phyloP scores from a whole-genome alignment of 2,113 vertebrate species.

The Mesembrinibis cayennensis region DNA sequence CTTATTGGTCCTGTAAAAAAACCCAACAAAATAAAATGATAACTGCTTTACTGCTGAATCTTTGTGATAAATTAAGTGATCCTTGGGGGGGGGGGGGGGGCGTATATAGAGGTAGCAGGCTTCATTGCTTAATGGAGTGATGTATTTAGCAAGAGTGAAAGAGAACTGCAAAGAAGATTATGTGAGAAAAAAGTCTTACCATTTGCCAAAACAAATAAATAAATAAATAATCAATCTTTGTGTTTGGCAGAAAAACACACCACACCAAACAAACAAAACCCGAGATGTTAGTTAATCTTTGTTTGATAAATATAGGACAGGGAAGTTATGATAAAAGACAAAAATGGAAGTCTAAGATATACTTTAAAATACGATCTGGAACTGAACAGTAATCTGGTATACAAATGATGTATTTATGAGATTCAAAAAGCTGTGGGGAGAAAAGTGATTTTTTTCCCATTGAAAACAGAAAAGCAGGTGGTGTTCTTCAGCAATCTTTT shows the following conservation, averaged over 20 bases:
- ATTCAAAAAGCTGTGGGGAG: not conserved
- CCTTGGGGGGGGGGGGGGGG: accelerated
- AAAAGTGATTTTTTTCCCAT: not conserved
- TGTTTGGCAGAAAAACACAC: not conserved
- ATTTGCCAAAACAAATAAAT: not conserved
- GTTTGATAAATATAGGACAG: not conserved
- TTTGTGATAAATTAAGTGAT: not conserved
- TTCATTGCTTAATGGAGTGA: not conserved
- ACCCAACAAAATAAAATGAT: not conserved
- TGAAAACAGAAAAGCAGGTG: not conserved
- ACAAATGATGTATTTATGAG: not conserved
- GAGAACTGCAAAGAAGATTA: not conserved
- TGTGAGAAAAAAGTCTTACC: not conserved
- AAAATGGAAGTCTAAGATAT: not conserved
- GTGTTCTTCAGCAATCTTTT: not conserved
- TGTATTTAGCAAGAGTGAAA: not conserved
- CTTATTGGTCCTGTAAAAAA: not conserved
- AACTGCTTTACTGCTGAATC: not conserved
- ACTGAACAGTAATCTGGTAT: not conserved
- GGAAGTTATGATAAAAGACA: not conserved
- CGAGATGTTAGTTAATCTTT: not conserved
- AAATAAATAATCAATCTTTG: not conserved
- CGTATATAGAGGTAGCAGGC: not conserved
- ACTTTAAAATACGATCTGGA: not conserved
- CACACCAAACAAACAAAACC: not conserved